These are phyloP conservation scores for Lamellibrachia columna DNA, from an alignment of 2,888 invertebrate species.

Conservation along the genomic window DNA sequence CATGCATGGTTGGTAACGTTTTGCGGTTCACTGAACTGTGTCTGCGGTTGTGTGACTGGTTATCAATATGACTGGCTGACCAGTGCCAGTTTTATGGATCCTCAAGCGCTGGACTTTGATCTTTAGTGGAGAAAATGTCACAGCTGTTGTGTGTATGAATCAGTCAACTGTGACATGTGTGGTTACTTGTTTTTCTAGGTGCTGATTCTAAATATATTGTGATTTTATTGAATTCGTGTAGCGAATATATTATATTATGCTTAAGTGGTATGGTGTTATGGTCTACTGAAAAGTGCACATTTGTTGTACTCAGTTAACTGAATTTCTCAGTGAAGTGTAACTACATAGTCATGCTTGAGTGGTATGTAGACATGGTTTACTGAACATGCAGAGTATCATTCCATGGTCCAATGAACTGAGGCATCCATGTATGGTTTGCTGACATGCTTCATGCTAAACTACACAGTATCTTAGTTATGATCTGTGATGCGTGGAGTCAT, in stretches of 20 bases:
- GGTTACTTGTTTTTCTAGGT: background rate
- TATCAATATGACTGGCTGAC: background rate
- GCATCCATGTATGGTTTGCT: background rate
- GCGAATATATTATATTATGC: background rate
- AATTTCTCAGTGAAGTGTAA: background rate
- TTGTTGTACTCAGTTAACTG: background rate
- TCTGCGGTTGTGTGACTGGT: background rate
- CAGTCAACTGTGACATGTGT: background rate
- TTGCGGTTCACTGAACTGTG: background rate
- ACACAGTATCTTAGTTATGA: background rate
- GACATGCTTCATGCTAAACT: background rate
- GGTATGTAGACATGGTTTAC: background rate
- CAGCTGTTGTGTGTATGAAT: background rate
- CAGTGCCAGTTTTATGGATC: background rate
- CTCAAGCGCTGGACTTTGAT: background rate
- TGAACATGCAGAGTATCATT: background rate
- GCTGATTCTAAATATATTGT: background rate
- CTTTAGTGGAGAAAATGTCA: background rate
- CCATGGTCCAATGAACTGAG: background rate
- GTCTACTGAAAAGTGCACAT: background rate
- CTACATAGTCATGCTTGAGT: background rate
- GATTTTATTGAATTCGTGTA: background rate
- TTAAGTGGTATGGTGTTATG: background rate
- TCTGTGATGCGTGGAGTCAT: background rate
- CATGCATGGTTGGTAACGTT: background rate